phyloP scores from a whole-genome alignment of 2,797 vertebrate genomes.

The Peromyscus aztecus region DNA sequence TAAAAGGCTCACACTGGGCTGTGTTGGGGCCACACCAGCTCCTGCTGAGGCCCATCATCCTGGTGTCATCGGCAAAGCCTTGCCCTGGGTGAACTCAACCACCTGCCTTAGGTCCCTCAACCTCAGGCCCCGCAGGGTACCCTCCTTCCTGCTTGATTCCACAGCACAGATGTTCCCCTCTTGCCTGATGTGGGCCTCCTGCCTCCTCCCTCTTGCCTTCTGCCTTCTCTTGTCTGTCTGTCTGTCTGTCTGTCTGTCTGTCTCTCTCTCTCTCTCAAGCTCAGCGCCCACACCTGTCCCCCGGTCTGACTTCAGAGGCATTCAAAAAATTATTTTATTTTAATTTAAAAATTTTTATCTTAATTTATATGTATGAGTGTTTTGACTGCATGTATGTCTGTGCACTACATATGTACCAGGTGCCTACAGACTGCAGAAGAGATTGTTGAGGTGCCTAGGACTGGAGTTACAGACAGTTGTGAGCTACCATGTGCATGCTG shows the following conservation, averaged over 20 bases:
- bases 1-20: not conserved
- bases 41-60: not conserved
- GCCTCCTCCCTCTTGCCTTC: not conserved
- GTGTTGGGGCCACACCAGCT: not conserved
- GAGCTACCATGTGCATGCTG: not conserved
- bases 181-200: not conserved
- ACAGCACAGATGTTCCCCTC: too few species aligned
- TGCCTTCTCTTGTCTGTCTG: not conserved
- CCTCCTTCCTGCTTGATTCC: not conserved
- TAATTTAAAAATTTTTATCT: not conserved
- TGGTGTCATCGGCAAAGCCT: not conserved
- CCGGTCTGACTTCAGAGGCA: not conserved
- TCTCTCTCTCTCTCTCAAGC: not conserved
- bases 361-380: not conserved
- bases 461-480: not conserved
- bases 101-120: not conserved
- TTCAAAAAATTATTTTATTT: not conserved
- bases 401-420: not conserved
- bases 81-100: not conserved
- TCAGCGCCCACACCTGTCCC: not conserved
- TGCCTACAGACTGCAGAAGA: not conserved
- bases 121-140: rapidly evolving
- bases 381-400: not conserved
- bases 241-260: too few species aligned
- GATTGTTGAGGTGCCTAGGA: too few species aligned